A percentile compares a stretch with the other conserved stretches of the same genome.
These are phyloP conservation scores for Misgurnus anguillicaudatus DNA, from an alignment of 2,113 vertebrate genomes.

Conservation along the genomic window DNA sequence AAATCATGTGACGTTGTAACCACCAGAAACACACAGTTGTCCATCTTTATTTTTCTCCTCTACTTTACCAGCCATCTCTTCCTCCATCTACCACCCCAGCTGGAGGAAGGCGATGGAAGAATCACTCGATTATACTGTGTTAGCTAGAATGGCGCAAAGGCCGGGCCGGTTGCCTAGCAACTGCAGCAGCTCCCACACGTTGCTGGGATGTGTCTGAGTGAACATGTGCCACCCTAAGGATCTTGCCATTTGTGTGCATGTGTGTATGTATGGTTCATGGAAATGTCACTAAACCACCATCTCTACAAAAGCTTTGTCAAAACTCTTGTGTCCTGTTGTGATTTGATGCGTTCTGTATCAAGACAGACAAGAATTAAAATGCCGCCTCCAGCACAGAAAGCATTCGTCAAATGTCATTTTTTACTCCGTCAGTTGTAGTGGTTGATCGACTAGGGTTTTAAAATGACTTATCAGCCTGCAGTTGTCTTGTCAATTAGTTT, in stretches of 20 bases:
- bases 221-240: neutral
- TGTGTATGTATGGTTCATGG: neutral
- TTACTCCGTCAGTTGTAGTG: neutral
- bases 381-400: neutral
- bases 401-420: neutral
- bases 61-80: neutral
- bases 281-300: neutral
- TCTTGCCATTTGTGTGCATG: neutral
- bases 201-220: constrained; percentile 33
- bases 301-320: neutral
- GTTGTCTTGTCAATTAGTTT: no score
- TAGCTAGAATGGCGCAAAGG: constrained; percentile 54
- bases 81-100: constrained; percentile 53
- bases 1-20: neutral
- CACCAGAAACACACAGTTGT: neutral
- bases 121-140: constrained; percentile 54
- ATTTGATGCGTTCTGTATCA: neutral
- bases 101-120: constrained; percentile 64
- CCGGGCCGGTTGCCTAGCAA: constrained; percentile 68
- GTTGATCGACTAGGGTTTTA: neutral
- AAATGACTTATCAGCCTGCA: neutral
- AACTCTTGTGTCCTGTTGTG: neutral
- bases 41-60: neutral
- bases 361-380: neutral
- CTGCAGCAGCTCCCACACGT: constrained; percentile 56